Evolutionary conservation across 2,888 invertebrate genomes (phyloP).

Genomic region (Apomyelois bistriatella): DNA sequence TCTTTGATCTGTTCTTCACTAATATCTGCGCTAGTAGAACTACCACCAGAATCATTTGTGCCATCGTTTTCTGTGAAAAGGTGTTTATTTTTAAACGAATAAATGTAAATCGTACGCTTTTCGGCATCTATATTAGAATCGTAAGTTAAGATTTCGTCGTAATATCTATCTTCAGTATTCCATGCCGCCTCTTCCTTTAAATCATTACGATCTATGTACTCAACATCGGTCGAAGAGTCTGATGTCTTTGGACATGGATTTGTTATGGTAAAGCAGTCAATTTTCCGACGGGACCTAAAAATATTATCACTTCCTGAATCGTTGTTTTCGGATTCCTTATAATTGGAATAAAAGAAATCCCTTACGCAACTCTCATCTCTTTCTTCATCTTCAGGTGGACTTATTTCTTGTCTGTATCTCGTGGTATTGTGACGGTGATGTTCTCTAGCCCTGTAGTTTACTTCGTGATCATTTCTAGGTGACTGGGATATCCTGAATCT

Average conservation of each 20-base stretch:
- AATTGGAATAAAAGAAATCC: slow-evolving; percentile 11
- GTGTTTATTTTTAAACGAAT: slow-evolving; percentile 59
- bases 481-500: slow-evolving; percentile 23
- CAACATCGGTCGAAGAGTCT: slow-evolving; percentile 44
- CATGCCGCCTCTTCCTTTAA: slow-evolving; percentile 25
- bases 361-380: slow-evolving; percentile 12
- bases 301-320: slow-evolving; percentile 18
- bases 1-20: slow-evolving; percentile 25
- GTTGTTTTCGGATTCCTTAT: slow-evolving; percentile 16
- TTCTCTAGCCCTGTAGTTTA: slow-evolving; percentile 33
- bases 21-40: slow-evolving; percentile 35
- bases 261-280: slow-evolving; percentile 48
- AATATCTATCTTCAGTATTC: slow-evolving; percentile 27
- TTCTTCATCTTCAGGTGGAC: slow-evolving; percentile 14
- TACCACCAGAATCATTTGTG: slow-evolving; percentile 34
- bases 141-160: slow-evolving; percentile 33
- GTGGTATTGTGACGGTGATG: slow-evolving; percentile 12
- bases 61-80: slow-evolving; percentile 41
- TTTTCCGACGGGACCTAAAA: slow-evolving; percentile 29
- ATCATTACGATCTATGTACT: slow-evolving; percentile 30
- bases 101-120: slow-evolving; percentile 56
- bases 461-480: slow-evolving; percentile 25
- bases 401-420: slow-evolving; percentile 19
- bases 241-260: slow-evolving; percentile 35
- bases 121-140: slow-evolving; percentile 33